A percentile compares a stretch with the other conserved stretches of the same genome.
Evolutionary conservation across 2,113 vertebrate genomes (phyloP).

Genomic region (Procavia capensis): DNA sequence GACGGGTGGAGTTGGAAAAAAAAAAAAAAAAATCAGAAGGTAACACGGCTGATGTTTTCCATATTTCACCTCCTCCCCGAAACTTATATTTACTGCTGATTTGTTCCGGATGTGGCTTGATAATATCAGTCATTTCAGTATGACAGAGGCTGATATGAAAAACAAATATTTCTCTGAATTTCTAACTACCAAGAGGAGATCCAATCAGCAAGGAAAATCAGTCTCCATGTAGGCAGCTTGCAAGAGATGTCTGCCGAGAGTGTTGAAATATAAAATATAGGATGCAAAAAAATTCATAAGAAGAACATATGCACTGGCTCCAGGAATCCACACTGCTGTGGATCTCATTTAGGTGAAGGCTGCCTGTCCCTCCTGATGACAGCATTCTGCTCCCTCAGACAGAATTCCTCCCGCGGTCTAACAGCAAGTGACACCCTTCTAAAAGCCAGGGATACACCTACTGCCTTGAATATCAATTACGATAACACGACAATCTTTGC

Average conservation of each 20-base stretch:
- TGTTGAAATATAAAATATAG: not conserved
- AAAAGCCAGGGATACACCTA: not conserved
- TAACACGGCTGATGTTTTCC: not conserved
- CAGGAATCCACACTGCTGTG: not conserved
- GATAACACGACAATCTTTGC: not conserved
- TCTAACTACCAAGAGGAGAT: not conserved
- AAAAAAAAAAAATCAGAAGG: not conserved
- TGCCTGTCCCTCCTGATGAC: not conserved
- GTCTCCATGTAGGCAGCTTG: not conserved
- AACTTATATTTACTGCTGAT: not conserved
- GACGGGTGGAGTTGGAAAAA: not conserved
- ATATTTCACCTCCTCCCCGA: not conserved
- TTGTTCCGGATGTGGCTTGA: not conserved
- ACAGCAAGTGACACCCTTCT: not conserved
- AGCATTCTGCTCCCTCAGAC: not conserved
- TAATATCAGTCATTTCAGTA: not conserved
- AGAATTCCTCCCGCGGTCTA: not conserved
- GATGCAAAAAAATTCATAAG: not conserved
- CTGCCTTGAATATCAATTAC: not conserved
- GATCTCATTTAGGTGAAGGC: not conserved
- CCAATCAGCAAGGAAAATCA: slow-evolving; percentile 6
- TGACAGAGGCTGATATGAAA: slow-evolving; percentile 7
- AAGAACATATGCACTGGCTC: not conserved
- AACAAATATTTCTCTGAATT: not conserved
- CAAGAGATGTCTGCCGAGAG: not conserved